Base-by-base conservation (phyloP, 2,888 invertebrate species). In the Peribatodes rhomboidaria region DNA sequence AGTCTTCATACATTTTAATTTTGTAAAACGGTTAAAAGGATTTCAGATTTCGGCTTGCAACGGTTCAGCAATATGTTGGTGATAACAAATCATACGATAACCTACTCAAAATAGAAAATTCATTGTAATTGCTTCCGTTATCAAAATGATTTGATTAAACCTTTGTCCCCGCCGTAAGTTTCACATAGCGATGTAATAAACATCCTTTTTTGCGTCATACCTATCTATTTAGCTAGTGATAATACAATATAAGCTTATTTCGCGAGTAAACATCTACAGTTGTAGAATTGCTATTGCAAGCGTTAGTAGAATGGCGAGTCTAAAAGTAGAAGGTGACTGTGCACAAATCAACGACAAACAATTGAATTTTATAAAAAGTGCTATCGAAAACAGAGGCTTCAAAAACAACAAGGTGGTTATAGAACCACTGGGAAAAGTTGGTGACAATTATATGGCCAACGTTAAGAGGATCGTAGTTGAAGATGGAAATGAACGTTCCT, bases 371-470 rank as follows among this genome's bases (percentile, higher is more conserved):
- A 66, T 74, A 3, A 66, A 53, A 60, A 64, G 54, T 35, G 67
- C 64, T 6, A 42, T 75, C 7, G 60, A 64, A 55, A 55, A 68
- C 18, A 53, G 35, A 35, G 74, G 70, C 2, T 73, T 56, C 20
- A 66, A 60, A 14, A 60, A 68, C 11, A 49, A 47, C 14, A 70
- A 68, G 50, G 69, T 71, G 1, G 13, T 22, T 7, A 35, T 75
- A 0, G 65, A 68, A 18, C 44, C 67, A n/a, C 71, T 79, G 0
- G 80, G 80, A 1, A 62, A 73, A 53, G 63, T 65, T 1, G 81
- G 80, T 20, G 81, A 82, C 31, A 81, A 80, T 54, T 80, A 76
- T 31, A 61, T 70, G 2, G 74, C 78, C 13, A 72, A 70, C 42
- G 74, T 78, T 0, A 75, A 76, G 55, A 77, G 77, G 61, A 67